A percentile compares a stretch with the other conserved stretches of the same genome.
Conservation (phyloP, 1,140 invertebrate species). For the Drosophila setifemur region DNA sequence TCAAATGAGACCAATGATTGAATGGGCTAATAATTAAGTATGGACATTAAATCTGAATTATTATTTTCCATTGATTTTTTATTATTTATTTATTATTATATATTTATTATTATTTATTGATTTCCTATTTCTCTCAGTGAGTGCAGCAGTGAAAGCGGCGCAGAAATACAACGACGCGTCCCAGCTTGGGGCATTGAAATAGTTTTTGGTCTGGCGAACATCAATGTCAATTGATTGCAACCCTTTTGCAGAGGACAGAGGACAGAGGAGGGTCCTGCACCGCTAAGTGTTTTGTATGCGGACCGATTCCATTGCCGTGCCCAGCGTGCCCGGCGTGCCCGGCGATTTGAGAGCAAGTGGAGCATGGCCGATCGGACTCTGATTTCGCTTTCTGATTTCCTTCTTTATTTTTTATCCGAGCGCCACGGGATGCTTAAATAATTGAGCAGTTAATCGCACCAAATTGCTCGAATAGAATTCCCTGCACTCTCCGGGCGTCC, state of each 20-base stretch:
- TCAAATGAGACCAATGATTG: no score
- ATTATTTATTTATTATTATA: no score
- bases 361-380: slow-evolving; percentile 40
- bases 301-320: slow-evolving; percentile 23
- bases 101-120: no score
- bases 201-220: slow-evolving; percentile 77
- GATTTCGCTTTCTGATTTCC: slow-evolving; percentile 39
- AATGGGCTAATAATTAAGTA: no score
- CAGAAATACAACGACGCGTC: slow-evolving; percentile 28
- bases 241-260: slow-evolving; percentile 63
- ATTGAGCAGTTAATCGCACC: slow-evolving; percentile 80
- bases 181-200: slow-evolving; percentile 56
- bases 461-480: slow-evolving; percentile 76
- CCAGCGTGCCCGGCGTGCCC: slow-evolving; percentile 17
- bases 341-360: slow-evolving; percentile 44
- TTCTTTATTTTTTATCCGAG: slow-evolving; percentile 6
- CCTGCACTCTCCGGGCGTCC: slow-evolving; percentile 9
- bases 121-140: slow-evolving; percentile 4
- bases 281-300: slow-evolving; percentile 70
- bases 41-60: no score
- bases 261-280: slow-evolving; percentile 10
- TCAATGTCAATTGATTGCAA: slow-evolving; percentile 80
- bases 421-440: slow-evolving; percentile 72
- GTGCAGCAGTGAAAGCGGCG: not conserved
- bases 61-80: no score